Conservation (phyloP, 2,113 vertebrate species). For the Ptilonorhynchus violaceus region DNA sequence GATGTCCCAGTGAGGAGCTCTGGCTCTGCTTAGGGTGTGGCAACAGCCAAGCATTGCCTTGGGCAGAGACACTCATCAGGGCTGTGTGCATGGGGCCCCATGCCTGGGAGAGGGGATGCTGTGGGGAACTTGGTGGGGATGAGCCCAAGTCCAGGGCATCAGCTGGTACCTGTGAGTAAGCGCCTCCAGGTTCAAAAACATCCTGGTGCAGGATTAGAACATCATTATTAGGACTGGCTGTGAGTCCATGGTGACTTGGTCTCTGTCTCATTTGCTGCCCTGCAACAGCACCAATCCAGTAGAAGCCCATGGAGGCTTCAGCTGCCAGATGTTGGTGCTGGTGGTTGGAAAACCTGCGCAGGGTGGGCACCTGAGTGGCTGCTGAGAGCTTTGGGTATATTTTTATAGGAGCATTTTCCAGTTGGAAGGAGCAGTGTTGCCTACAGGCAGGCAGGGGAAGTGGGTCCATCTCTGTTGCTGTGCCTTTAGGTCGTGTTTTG, state of each 20-base stretch:
- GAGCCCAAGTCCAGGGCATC: not conserved
- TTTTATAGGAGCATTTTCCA: not conserved
- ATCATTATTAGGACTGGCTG: not conserved
- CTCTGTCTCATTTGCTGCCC: not conserved
- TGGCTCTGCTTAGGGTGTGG: not conserved
- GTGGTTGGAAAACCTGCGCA: accelerated
- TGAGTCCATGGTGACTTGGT: accelerated
- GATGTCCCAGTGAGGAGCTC: not conserved
- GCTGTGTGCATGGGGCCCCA: accelerated
- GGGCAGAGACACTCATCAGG: not conserved
- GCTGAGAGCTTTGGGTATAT: accelerated
- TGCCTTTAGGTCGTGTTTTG: not conserved
- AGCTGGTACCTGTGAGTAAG: not conserved
- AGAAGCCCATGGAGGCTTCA: not conserved
- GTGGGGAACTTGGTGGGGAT: not conserved
- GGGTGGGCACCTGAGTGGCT: accelerated
- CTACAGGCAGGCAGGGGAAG: accelerated
- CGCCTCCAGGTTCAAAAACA: not conserved
- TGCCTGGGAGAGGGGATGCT: not conserved
- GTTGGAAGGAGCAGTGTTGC: not conserved
- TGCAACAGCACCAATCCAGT: not conserved
- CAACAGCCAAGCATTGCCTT: not conserved
- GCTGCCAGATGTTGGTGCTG: not conserved
- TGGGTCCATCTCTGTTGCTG: accelerated
- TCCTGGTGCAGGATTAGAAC: not conserved